phyloP scores from a whole-genome alignment of 2,113 vertebrate species.

The Mus spicilegus region DNA sequence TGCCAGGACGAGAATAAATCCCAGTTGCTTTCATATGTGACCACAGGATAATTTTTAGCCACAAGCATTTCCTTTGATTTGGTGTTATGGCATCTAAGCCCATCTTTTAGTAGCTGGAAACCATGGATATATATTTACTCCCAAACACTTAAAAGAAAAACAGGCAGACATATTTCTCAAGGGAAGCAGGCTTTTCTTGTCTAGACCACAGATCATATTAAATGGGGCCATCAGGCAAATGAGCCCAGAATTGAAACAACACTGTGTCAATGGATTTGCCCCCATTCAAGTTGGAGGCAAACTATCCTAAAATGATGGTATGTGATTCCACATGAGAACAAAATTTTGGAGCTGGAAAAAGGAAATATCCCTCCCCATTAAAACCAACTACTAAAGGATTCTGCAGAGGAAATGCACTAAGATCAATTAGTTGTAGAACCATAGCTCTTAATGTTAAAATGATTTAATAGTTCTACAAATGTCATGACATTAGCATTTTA shows the following conservation, averaged over 20 bases:
- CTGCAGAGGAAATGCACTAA: conserved; percentile 52
- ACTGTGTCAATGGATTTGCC: conserved; percentile 56
- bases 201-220: conserved; percentile 58
- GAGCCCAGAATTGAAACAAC: conserved; percentile 54
- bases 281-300: conserved; percentile 47
- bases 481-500: conserved; percentile 83
- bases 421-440: conserved; percentile 74
- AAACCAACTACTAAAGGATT: conserved; percentile 72
- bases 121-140: conserved; percentile 56
- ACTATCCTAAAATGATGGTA: conserved; percentile 39
- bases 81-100: conserved; percentile 42
- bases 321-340: conserved; percentile 28
- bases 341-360: conserved; percentile 30
- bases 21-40: conserved; percentile 15
- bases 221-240: conserved; percentile 58
- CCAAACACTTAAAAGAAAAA: conserved; percentile 60
- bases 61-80: conserved; percentile 53
- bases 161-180: conserved; percentile 60
- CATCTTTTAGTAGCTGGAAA: conserved; percentile 65
- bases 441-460: conserved; percentile 78
- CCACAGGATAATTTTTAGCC: conserved; percentile 59
- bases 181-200: conserved; percentile 35
- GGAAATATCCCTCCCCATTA: conserved; percentile 64
- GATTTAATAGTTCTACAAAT: conserved; percentile 83
- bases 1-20: conserved; percentile 5